phyloP scores from a whole-genome alignment of 2,113 vertebrate species.

The Tetraodon nigroviridis region DNA sequence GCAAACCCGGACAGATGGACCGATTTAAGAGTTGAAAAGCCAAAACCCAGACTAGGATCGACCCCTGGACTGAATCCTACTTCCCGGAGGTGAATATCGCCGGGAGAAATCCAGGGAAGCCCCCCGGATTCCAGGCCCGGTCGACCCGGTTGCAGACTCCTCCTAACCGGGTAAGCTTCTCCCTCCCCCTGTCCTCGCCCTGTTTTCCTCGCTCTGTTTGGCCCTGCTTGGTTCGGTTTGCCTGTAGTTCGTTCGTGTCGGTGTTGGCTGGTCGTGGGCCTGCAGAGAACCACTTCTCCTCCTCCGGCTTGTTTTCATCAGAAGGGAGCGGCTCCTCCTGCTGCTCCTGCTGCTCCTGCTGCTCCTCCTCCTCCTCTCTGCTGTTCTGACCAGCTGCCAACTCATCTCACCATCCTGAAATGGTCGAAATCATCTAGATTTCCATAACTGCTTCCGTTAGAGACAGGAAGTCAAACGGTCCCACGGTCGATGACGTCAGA shows the following conservation, averaged over 20 bases:
- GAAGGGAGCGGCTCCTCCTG: conserved; percentile 53
- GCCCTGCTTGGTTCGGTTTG: not conserved
- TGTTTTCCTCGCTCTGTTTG: not conserved
- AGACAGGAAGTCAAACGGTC: no score
- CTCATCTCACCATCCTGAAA: no score
- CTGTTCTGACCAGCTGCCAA: not conserved
- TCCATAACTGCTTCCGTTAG: no score
- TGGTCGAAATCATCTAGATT: no score
- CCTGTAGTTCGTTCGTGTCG: not conserved
- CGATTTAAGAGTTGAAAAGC: not conserved
- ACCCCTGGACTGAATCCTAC: not conserved
- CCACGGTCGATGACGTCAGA: no score
- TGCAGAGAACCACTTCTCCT: conserved; percentile 13
- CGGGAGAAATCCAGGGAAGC: no score
- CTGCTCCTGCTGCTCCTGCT: conserved; percentile 12
- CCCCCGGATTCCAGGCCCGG: not conserved
- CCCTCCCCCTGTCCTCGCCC: not conserved
- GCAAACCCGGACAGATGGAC: conserved; percentile 20
- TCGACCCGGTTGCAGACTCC: conserved; percentile 3
- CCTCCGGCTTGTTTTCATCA: conserved; percentile 43
- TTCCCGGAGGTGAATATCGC: not conserved
- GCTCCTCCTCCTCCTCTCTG: not conserved
- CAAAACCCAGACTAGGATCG: not conserved
- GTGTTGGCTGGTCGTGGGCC: not conserved
- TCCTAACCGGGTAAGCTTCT: conserved; percentile 21